Evolutionary conservation across 2,797 vertebrate genomes (phyloP).

Genomic region (Sebastes jordani): DNA sequence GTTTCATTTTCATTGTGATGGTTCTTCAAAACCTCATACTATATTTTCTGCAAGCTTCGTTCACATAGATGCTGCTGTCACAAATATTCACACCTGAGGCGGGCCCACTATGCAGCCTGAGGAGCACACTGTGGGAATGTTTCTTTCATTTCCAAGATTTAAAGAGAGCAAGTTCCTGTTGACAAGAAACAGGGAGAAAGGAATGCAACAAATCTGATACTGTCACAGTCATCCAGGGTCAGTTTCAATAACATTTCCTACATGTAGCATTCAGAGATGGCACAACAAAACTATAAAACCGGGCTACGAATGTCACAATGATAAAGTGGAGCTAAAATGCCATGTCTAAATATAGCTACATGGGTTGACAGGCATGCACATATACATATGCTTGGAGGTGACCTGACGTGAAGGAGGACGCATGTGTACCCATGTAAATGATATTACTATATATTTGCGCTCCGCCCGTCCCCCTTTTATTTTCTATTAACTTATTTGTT

Average conservation of each 20-base stretch:
- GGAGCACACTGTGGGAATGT: neutral
- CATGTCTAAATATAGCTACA: neutral
- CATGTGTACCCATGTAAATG: too few relatives aligned
- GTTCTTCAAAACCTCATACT: neutral
- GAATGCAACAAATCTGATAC: neutral
- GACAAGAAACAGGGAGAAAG: neutral
- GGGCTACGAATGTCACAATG: neutral
- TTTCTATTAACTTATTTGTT: too few relatives aligned
- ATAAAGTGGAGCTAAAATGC: neutral
- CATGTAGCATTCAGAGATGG: neutral
- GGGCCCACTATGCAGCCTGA: neutral
- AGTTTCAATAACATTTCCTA: neutral
- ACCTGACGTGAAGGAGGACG: too few relatives aligned
- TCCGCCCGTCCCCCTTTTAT: too few relatives aligned
- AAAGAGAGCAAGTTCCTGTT: neutral
- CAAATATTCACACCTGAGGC: neutral
- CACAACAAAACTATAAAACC: neutral
- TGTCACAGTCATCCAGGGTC: neutral
- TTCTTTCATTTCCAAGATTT: neutral
- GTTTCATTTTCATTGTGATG: neutral
- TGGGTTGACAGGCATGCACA: too few relatives aligned
- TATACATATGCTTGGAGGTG: too few relatives aligned
- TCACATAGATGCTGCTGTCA: neutral
- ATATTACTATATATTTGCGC: too few relatives aligned
- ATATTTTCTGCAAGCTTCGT: neutral